These are phyloP conservation scores for Oryzias woworae DNA, from an alignment of 2,113 vertebrate genomes.

Conservation along the genomic window DNA sequence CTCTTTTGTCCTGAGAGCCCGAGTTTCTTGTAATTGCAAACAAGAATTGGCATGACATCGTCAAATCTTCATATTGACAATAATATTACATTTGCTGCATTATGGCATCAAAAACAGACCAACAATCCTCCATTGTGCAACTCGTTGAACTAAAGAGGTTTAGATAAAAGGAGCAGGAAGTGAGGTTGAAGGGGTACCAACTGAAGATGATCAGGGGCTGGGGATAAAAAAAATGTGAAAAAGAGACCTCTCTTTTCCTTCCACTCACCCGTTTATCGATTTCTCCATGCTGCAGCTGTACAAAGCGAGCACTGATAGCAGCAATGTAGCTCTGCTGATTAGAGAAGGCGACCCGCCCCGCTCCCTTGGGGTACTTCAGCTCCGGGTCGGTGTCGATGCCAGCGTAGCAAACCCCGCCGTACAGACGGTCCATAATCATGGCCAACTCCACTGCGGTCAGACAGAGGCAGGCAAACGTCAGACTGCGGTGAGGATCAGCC, in stretches of 20 bases:
- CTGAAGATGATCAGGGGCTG: constrained; percentile 21
- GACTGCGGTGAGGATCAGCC: not conserved
- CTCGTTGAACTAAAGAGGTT: not conserved
- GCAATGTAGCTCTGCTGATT: constrained; percentile 99
- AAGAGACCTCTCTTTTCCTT: constrained; percentile 32
- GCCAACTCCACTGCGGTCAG: constrained; percentile 91
- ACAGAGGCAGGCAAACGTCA: not conserved
- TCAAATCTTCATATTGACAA: too few species aligned
- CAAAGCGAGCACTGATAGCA: constrained; percentile 99
- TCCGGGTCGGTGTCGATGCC: constrained; percentile 99
- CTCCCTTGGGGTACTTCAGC: constrained; percentile 98
- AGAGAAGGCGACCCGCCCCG: constrained; percentile 97
- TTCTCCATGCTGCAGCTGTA: constrained; percentile 99
- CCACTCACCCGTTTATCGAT: constrained; percentile 99
- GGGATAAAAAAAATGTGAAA: constrained; percentile 19
- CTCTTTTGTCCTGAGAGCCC: too few species aligned
- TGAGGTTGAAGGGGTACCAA: constrained; percentile 5
- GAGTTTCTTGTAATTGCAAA: too few species aligned
- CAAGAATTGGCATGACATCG: too few species aligned
- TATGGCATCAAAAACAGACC: not conserved
- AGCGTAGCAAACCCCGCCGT: constrained; percentile 97
- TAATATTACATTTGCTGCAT: not conserved
- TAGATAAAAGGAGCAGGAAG: constrained; percentile 22
- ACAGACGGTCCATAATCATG: constrained; percentile 99
- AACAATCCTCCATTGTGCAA: not conserved